phyloP scores from a whole-genome alignment of 2,888 invertebrate species.

The Lithosia quadra region DNA sequence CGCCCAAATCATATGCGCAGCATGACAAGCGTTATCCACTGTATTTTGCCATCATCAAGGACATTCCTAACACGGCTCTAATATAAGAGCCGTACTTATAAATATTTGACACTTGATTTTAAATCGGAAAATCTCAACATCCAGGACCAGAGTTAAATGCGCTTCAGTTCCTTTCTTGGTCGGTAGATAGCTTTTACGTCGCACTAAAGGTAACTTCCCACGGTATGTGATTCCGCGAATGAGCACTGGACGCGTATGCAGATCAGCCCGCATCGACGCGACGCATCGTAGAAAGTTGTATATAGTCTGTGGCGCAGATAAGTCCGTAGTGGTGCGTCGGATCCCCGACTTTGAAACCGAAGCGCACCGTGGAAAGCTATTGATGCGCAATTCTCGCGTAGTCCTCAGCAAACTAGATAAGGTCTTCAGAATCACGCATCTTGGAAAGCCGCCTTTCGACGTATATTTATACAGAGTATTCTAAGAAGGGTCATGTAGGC shows the following conservation, averaged over 20 bases:
- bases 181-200: too few relatives aligned
- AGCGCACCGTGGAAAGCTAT: neutral
- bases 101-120: neutral
- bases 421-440: neutral
- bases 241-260: too few relatives aligned
- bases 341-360: neutral
- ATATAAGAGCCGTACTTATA: neutral
- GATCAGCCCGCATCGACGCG: neutral
- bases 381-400: neutral
- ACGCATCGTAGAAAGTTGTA: neutral
- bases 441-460: neutral
- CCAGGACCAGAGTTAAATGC: neutral
- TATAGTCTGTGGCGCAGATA: neutral
- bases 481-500: too few relatives aligned
- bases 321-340: neutral
- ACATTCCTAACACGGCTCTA: slow-evolving; percentile 14
- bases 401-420: neutral
- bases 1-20: slow-evolving; percentile 22
- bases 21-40: slow-evolving; percentile 31
- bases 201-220: too few relatives aligned
- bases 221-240: too few relatives aligned
- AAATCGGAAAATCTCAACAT: neutral
- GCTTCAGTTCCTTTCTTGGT: neutral
- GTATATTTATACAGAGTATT: neutral
- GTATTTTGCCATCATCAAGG: slow-evolving; percentile 19